These are phyloP conservation scores for Hemicordylus capensis DNA, from an alignment of 2,113 vertebrate genomes.

Conservation along the genomic window DNA sequence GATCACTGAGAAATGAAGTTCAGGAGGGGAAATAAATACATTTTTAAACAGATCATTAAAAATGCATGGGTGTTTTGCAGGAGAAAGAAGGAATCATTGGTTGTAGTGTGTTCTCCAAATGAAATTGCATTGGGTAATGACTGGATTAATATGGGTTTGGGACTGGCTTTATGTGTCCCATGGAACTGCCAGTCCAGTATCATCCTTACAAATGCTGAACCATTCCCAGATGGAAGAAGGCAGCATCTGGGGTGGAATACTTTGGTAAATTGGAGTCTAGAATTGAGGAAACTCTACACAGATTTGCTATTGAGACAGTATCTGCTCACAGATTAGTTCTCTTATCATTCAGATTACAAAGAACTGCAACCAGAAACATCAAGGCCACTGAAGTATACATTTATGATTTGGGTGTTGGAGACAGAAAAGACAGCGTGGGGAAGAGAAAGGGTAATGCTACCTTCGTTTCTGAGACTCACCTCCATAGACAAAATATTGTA, in stretches of 20 bases:
- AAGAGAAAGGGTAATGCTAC: neutral
- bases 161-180: neutral
- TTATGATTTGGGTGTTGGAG: neutral
- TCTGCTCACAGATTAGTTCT: neutral
- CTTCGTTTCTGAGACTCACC: neutral
- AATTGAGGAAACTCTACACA: too few species aligned
- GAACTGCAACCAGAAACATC: neutral
- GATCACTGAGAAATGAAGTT: neutral
- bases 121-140: neutral
- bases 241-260: neutral
- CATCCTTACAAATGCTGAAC: neutral
- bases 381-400: neutral
- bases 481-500: neutral
- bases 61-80: neutral
- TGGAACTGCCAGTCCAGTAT: neutral
- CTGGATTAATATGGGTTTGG: neutral
- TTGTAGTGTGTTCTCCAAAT: neutral
- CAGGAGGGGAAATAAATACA: neutral
- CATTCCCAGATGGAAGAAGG: neutral
- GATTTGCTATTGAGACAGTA: neutral
- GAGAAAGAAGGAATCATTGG: neutral
- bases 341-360: neutral
- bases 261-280: too few species aligned
- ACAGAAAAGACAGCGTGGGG: neutral
- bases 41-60: conserved; percentile 18